A percentile compares a stretch with the other conserved stretches of the same genome.
Conservation (phyloP, 2,888 invertebrate species). For the Himalopsyche kuldschensis region DNA sequence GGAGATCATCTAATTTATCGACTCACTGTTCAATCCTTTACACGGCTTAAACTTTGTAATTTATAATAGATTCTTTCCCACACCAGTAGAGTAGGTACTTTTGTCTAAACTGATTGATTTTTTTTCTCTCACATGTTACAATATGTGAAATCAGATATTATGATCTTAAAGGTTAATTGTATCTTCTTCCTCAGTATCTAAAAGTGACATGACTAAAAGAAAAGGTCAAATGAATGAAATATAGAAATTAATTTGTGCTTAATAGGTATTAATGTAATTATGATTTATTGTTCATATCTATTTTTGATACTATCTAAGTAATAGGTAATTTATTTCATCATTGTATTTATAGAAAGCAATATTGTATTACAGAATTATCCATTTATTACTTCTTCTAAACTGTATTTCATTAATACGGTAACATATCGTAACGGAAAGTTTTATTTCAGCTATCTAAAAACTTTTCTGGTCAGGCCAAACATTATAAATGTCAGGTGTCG, state of each 20-base stretch:
- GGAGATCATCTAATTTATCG: slow-evolving; percentile 36
- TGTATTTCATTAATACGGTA: no score
- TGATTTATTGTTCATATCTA: neutral
- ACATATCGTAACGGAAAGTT: no score
- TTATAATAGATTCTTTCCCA: slow-evolving; percentile 23
- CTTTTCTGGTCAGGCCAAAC: no score
- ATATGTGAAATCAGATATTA: neutral
- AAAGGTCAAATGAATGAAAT: neutral
- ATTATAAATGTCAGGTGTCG: no score
- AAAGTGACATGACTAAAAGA: neutral
- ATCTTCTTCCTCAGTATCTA: neutral
- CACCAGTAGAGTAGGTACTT: slow-evolving; percentile 15
- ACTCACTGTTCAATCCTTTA: slow-evolving; percentile 12
- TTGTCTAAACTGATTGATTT: slow-evolving; percentile 25
- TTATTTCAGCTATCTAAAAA: no score
- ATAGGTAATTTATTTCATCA: neutral
- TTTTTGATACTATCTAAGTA: neutral
- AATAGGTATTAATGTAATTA: neutral
- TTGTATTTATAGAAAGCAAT: no score
- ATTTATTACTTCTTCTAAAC: no score
- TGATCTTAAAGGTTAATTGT: neutral
- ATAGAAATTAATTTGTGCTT: neutral
- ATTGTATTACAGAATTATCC: no score
- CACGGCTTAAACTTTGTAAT: slow-evolving; percentile 26
- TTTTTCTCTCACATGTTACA: slow-evolving; percentile 5